Base-by-base conservation (phyloP, 1,140 invertebrate genomes). In the Cataglyphis hispanica region DNA sequence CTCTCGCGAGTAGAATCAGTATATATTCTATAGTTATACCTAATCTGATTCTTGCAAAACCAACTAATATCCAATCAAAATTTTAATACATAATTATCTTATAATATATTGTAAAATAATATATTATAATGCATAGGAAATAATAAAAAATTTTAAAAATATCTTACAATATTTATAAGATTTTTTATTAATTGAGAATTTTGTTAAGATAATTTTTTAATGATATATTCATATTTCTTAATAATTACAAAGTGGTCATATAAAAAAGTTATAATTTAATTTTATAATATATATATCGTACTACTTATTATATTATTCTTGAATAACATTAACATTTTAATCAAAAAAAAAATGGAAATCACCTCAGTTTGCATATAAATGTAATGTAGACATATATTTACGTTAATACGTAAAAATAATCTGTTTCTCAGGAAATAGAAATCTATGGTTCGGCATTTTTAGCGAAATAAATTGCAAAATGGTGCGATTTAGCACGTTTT, bases 1-100 rank as follows among this genome's bases (percentile, higher is more conserved):
- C 58, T 87, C 27, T 61, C 70, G 27, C 50, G 46, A 72, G 40
- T 83, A 58, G 53, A 74, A 46, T 34, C 78, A 74, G 78, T 46
- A 7, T 25, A 72, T 81, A n/a, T 43, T 31, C 53, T 70, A 40
- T 43, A 74, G 19, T 74, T 83, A 50, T 19, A 50, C 6, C 13
- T 50, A 83, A 74, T 83, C 72, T 13, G 37, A 74, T 31, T 8
- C 6, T 27, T 7, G 27, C 6, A 31, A 70, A 81, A n/a, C 19
- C 50, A 70, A 67, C 16, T n/a, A 69, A 25, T 19, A 22, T 31
- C 53, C 34, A 83, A 83, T 83, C 67, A 83, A 19, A 37, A 60
- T 81, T 81, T 31, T 22, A 16, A 31, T 16, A 19, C 5, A 0
- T 22, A 8, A 40, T 43, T 69, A 56, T 25, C 10, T 31, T 31